A percentile compares a stretch with the other conserved stretches of the same genome.
Evolutionary conservation across 1,140 invertebrate species (phyloP).

Genomic region (Drosophila persimilis): DNA sequence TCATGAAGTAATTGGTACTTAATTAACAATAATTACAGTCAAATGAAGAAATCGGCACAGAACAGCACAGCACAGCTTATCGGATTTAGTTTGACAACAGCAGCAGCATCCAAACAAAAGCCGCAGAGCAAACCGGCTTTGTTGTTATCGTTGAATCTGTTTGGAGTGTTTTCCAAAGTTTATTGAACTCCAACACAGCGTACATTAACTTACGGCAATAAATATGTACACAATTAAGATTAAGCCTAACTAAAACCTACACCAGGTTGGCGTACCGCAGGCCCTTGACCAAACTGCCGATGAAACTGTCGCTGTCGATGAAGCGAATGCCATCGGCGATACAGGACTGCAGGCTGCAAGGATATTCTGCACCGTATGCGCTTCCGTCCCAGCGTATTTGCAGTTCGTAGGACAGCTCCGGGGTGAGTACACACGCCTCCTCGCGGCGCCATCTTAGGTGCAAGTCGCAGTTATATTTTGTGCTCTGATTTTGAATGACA

Average conservation of each 20-base stretch:
- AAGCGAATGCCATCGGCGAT: conserved; percentile 67
- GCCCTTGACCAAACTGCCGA: conserved; percentile 75
- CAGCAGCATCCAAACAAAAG: conserved; percentile 13
- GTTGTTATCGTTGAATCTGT: conserved; percentile 24
- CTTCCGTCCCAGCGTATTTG: conserved; percentile 63
- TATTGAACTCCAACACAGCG: conserved; percentile 63
- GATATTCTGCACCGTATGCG: conserved; percentile 75
- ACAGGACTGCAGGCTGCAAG: conserved; percentile 73
- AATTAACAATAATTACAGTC: too few species aligned
- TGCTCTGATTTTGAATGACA: conserved; percentile 56
- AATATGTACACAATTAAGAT: conserved; percentile 53
- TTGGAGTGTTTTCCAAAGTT: conserved; percentile 46
- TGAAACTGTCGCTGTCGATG: conserved; percentile 61
- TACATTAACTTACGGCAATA: conserved; percentile 70
- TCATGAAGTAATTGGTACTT: too few species aligned
- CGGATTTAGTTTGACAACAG: conserved; percentile 2
- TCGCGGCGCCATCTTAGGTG: conserved; percentile 65
- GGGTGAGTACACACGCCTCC: conserved; percentile 65
- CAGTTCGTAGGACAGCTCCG: conserved; percentile 69
- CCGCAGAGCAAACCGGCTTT: conserved; percentile 50
- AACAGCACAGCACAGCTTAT: background rate
- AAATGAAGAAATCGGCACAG: too few species aligned
- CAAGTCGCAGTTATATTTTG: conserved; percentile 79
- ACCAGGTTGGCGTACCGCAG: conserved; percentile 72
- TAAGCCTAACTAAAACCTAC: conserved; percentile 42